Evolutionary conservation across 2,888 invertebrate species (phyloP).

Genomic region (Leptopilina myrica): DNA sequence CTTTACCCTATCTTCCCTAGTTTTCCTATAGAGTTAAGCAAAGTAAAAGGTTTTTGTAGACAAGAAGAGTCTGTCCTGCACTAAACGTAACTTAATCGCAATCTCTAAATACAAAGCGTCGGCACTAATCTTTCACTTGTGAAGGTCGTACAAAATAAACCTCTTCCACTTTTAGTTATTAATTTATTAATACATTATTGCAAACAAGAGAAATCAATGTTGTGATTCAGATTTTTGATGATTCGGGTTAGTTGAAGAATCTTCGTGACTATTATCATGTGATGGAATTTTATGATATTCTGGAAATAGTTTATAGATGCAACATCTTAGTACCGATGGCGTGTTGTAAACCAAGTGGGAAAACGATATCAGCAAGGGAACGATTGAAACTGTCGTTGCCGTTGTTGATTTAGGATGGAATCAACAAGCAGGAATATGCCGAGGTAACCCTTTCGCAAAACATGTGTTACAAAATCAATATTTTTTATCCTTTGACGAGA

Average conservation of each 20-base stretch:
- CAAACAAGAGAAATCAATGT: too few relatives aligned
- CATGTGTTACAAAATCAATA: conserved; percentile 9
- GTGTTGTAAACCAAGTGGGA: conserved; percentile 2
- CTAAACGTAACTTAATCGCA: conserved; percentile 59
- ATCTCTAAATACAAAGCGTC: conserved; percentile 63
- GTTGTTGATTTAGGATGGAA: conserved; percentile 11
- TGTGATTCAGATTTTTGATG: too few relatives aligned
- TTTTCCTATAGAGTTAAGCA: conserved; percentile 52
- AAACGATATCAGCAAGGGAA: conserved; percentile 10
- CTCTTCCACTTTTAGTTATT: not conserved
- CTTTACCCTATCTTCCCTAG: conserved; percentile 54
- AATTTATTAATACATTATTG: not conserved
- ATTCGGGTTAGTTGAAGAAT: too few relatives aligned
- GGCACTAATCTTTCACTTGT: conserved; percentile 44
- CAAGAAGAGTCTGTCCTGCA: conserved; percentile 38
- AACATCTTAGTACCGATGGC: conserved; percentile 2
- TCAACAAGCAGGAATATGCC: conserved; percentile 15
- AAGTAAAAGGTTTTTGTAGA: conserved; percentile 48
- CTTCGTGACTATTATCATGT: not conserved
- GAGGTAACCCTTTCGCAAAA: not conserved
- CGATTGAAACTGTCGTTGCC: conserved; percentile 9
- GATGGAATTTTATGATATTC: not conserved
- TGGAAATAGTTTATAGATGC: not conserved
- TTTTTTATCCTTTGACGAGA: conserved; percentile 10
- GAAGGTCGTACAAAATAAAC: not conserved